phyloP scores from a whole-genome alignment of 2,113 vertebrate genomes.

The Oncorhynchus masou region DNA sequence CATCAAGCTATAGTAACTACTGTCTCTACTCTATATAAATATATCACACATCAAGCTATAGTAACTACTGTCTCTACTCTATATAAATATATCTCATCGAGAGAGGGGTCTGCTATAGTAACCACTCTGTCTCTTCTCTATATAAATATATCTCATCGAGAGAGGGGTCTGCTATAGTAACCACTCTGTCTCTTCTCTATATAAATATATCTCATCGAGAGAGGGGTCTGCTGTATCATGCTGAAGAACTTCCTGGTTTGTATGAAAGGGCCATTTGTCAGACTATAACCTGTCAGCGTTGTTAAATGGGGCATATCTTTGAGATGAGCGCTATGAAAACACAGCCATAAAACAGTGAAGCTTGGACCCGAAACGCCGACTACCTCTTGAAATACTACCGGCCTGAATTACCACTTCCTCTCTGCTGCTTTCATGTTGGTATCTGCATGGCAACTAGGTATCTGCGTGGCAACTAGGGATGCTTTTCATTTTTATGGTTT shows the following conservation, averaged over 20 bases:
- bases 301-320: background rate
- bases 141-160: no score
- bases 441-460: no score
- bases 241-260: background rate
- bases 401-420: background rate
- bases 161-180: accelerated
- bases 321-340: background rate
- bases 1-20: no score
- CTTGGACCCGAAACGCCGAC: no score
- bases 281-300: background rate
- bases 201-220: background rate
- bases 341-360: background rate
- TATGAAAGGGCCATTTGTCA: background rate
- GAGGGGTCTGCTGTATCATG: background rate
- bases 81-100: no score
- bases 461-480: background rate
- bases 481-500: conserved; percentile 4
- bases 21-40: no score
- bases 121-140: no score
- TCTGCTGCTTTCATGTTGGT: background rate
- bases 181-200: no score
- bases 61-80: no score
- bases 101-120: no score
- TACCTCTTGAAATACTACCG: background rate
- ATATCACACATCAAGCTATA: no score